phyloP scores from a whole-genome alignment of 1,140 invertebrate species.

The Elymnias hypermnestra region DNA sequence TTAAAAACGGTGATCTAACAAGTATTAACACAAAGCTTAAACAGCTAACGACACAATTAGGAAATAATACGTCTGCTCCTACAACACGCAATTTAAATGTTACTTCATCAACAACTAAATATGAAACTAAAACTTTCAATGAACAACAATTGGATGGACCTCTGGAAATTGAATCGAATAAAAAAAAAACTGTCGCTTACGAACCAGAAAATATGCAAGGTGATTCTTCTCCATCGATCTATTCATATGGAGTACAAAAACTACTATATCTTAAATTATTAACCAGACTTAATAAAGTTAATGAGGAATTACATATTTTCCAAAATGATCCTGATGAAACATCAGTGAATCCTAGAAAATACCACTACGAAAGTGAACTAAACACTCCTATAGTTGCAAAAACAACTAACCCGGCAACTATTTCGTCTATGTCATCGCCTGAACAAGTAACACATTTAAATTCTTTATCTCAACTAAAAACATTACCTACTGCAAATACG shows the following conservation, averaged over 20 bases:
- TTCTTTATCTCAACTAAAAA: conserved; percentile 11
- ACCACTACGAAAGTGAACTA: conserved; percentile 45
- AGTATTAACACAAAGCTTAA: conserved; percentile 26
- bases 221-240: conserved; percentile 64
- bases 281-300: conserved; percentile 48
- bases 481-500: conserved; percentile 21
- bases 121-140: conserved; percentile 15
- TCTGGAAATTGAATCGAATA: conserved; percentile 18
- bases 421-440: conserved; percentile 18
- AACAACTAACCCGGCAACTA: conserved; percentile 13
- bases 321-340: conserved; percentile 40
- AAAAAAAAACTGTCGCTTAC: conserved; percentile 47
- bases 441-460: conserved; percentile 12
- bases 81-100: conserved; percentile 22
- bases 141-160: conserved; percentile 23
- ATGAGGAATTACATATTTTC: conserved; percentile 54
- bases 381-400: conserved; percentile 1
- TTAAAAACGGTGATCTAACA: conserved; percentile 35
- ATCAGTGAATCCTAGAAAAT: conserved; percentile 39
- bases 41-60: conserved; percentile 8
- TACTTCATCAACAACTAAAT: conserved; percentile 10
- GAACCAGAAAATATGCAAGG: conserved; percentile 64
- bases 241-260: conserved; percentile 59
- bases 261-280: conserved; percentile 57
- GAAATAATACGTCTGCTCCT: conserved; percentile 19